Evolutionary conservation across 2,113 vertebrate species (phyloP), one percentile per base, ranked within the genome.

Genomic region (Polypterus senegalus): DNA sequence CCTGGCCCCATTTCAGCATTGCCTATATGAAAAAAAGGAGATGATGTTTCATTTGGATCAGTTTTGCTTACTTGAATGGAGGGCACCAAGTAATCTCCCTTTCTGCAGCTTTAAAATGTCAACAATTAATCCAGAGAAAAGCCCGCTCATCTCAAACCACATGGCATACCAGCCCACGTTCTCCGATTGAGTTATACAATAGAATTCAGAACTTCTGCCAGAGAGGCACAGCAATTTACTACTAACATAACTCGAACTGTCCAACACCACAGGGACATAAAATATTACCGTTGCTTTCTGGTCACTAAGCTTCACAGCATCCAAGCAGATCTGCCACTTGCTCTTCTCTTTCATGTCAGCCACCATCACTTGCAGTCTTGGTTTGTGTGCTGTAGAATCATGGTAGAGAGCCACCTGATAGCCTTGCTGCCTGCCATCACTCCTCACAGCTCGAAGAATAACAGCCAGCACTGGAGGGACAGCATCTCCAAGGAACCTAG

Each of bases 261-360:
- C 27, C 27, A 27, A 27, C 27, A 27, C 4, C 4, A 9, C 3
- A 60, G 47, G 51, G 7, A 43, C 44, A 6, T 5, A 4, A 47
- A 74, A 27, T 27, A 27, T 76, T 76, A 85, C 81, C 70, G 0
- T 10, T 52, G 66, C 71, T 61, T 78, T 76, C 60, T 82, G 70
- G 60, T 66, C 60, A 61, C 61, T 76, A 58, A 65, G 11, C 43
- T 80, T 51, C 9, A 60, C 62, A 45, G 74, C 74, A 48, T 77
- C 73, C 7, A 72, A 67, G 63, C 77, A 81, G 59, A 72, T 43
- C 48, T 73, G 73, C 76, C 77, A 81, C 9, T 67, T 79, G 67
- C 69, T 77, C 57, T 76, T 66, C 6, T 69, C 67, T 9, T 65
- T 66, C 58, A 80, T 65, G 69, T 81, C 77, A 58, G 73, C 74